Percentiles rank a stretch among this genome's conserved stretches.
Evolutionary conservation across 1,140 invertebrate species (phyloP).

Genomic region (Zaprionus ghesquierei): DNA sequence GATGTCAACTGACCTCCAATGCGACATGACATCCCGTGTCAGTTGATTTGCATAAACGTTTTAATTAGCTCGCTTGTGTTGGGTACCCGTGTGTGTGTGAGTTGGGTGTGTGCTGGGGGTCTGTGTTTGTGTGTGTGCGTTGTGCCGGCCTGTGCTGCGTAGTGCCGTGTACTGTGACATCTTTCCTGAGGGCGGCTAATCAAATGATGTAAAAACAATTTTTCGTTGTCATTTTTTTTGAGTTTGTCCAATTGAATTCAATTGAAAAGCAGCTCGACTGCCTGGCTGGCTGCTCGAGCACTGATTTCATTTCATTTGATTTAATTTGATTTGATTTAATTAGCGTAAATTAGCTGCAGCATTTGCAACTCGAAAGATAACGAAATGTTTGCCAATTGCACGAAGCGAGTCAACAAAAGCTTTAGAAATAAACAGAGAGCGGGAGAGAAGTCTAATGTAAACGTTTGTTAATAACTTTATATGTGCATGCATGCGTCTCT

Average conservation of each 20-base stretch:
- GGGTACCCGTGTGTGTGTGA: not conserved
- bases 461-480: conserved; percentile 67
- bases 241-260: conserved; percentile 67
- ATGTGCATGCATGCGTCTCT: conserved; percentile 19
- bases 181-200: conserved; percentile 42
- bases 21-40: conserved; percentile 53
- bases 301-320: conserved; percentile 20
- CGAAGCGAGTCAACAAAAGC: conserved; percentile 23
- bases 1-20: conserved; percentile 41
- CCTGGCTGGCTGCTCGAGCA: conserved; percentile 30
- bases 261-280: conserved; percentile 43
- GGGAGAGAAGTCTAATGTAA: conserved; percentile 32
- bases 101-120: not conserved
- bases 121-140: not conserved
- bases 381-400: conserved; percentile 37
- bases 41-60: conserved; percentile 71
- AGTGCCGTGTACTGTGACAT: not conserved
- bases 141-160: not conserved
- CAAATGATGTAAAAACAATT: conserved; percentile 47
- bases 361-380: conserved; percentile 33
- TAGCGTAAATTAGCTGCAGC: conserved; percentile 62
- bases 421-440: conserved; percentile 28
- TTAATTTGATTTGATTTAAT: conserved; percentile 64
- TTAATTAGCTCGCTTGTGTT: conserved; percentile 59
- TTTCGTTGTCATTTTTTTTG: conserved; percentile 27